Evolutionary conservation across 2,113 vertebrate species (phyloP).

Genomic region (Actenoides lindsayi): DNA sequence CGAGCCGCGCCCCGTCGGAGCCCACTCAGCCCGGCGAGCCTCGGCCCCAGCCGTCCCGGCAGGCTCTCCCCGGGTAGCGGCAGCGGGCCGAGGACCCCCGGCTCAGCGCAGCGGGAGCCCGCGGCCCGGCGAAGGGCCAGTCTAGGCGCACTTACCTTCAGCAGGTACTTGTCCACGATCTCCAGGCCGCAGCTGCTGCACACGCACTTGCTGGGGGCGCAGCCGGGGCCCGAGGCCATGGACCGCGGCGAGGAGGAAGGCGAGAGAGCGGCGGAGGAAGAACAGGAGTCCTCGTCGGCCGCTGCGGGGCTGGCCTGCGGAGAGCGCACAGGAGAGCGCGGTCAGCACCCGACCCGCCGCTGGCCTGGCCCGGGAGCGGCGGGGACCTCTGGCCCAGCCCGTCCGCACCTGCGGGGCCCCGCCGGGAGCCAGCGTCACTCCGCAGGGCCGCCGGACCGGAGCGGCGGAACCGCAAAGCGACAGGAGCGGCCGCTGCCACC

Average conservation of each 20-base stretch:
- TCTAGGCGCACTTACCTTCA: slow-evolving; percentile 82
- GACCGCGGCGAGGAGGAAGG: slow-evolving; percentile 86
- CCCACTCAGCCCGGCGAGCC: neutral
- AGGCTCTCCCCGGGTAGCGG: neutral
- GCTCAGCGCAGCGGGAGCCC: too few relatives aligned
- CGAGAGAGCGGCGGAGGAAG: slow-evolving; percentile 80
- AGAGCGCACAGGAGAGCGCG: neutral
- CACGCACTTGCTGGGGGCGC: slow-evolving; percentile 78
- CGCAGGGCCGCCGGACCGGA: neutral
- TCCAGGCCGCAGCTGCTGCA: slow-evolving; percentile 92
- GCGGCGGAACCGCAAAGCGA: neutral
- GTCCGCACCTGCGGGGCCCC: neutral
- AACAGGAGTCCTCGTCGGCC: slow-evolving; percentile 83
- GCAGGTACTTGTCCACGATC: slow-evolving; percentile 96
- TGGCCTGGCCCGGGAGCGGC: neutral
- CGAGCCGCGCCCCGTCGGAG: neutral
- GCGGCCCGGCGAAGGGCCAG: too few relatives aligned
- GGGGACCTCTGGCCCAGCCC: neutral
- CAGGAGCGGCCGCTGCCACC: slow-evolving; percentile 14
- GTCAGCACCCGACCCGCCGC: neutral
- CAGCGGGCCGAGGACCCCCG: neutral
- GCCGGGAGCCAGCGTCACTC: slow-evolving; percentile 8
- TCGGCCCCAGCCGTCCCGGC: neutral
- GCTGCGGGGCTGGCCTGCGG: slow-evolving; percentile 81
- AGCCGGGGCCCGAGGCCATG: slow-evolving; percentile 85